phyloP scores from a whole-genome alignment of 2,113 vertebrate genomes.

The Ardeotis arabs region DNA sequence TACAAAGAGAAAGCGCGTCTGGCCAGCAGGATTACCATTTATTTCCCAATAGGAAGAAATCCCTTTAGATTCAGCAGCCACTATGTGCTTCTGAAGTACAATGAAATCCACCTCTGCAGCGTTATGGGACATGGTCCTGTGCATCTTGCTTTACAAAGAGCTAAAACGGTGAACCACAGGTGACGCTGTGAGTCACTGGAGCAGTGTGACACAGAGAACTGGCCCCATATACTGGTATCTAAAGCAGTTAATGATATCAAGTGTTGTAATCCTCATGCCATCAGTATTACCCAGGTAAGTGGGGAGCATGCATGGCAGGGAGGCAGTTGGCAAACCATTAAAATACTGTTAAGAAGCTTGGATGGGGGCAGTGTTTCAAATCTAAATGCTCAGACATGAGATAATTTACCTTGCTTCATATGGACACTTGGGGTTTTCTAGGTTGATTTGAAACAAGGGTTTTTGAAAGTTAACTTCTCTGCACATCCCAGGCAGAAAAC shows the following conservation, averaged over 20 bases:
- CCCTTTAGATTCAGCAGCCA: background rate
- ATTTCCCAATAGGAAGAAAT: background rate
- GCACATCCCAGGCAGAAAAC: background rate
- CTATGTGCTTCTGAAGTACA: background rate
- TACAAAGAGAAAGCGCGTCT: background rate
- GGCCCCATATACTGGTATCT: background rate
- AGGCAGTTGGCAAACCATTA: background rate
- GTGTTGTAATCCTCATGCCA: background rate
- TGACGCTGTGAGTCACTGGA: no score
- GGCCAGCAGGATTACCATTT: background rate
- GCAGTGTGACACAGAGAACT: no score
- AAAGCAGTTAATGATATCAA: background rate
- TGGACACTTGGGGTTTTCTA: background rate
- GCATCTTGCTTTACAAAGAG: background rate
- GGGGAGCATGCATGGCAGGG: no score
- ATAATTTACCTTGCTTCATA: background rate
- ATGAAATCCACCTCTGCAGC: background rate
- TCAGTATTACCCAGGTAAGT: background rate
- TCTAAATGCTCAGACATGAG: background rate
- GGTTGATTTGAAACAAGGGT: background rate
- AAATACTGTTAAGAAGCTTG: background rate
- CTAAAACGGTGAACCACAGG: background rate
- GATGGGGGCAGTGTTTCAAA: background rate
- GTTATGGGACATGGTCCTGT: no score
- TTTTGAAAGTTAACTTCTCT: background rate